Evolutionary conservation across 1,140 invertebrate species (phyloP), one percentile per base, ranked within the genome.

Genomic region (Pogonomyrmex barbatus): DNA sequence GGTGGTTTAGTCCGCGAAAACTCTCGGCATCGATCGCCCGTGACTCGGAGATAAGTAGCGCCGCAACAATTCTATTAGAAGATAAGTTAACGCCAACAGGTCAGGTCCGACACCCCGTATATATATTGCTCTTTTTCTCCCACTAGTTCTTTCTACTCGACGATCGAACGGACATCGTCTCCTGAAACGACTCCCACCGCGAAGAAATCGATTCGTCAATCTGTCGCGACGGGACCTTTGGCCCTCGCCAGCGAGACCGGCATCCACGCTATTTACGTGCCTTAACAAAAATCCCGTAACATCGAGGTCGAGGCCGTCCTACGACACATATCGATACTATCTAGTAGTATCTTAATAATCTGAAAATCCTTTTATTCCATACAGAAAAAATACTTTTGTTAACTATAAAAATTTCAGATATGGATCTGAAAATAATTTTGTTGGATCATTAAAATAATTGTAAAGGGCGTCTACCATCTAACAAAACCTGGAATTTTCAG

Each of bases 171-270:
- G 54, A 24, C 14, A 78, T 36, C 45, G 54, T 17, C 45, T 39
- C 33, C 47, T 63, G 60, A 81, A 85, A 71, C 86, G 47, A 78
- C 52, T 88, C 78, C 45, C 36, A 71, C 39, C 73, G 58, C 58
- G 36, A 71, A 91, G 85, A 85, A 88, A 91, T 91, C 89, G 86
- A 91, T 91, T 91, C 82, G 84, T 91, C 91, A 73, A 91, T 88
- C 86, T 85, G 88, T 88, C 89, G 75, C 63, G 65, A 47, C 63
- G 77, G 52, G 77, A 89, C 75, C 88, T 90, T 91, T 85, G 85
- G 85, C 71, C 24, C 85, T 24, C 33, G 39, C 10, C 54, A 33
- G 2, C 60, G 85, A 58, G 60, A 67, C 42, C 54, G 79, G 60
- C 52, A 85, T 79, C 36, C 78, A 14, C 42, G 75, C 52, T 75